Base-by-base conservation (phyloP, 2,113 vertebrate genomes). In the Shinisaurus crocodilurus region DNA sequence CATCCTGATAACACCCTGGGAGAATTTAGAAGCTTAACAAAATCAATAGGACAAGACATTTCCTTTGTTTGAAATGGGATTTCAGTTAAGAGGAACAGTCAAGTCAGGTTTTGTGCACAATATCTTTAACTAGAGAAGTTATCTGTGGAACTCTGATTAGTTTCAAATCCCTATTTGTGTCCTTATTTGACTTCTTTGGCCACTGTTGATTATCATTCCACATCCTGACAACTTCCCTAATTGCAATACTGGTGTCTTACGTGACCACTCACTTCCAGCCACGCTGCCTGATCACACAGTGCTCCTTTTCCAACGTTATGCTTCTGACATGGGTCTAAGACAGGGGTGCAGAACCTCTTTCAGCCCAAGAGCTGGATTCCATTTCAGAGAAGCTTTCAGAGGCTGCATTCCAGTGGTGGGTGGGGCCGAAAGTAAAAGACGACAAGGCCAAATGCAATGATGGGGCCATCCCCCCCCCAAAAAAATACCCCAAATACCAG, bases 41-140 rank as follows among this genome's bases (percentile, higher is more conserved):
- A 93, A 95, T 94, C 92, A 93, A 93, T 93, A 94, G n/a, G 63
- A 87, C 65, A 79, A 89, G 94, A 88, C 84, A 91, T 91, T 83
- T 69, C 63, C 45, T 76, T 74, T 79, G 5, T 86, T 91, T 79
- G 87, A 92, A 90, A 91, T 65, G 82, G 88, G 70, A 87, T 94
- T 93, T 90, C 93, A 94, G 92, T 95, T 95, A 93, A 94, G 81
- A n/a, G 85, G 79, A 86, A 86, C 3, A 90, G 54, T 83, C 85
- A 79, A 95, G 87, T 34, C 80, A 88, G 90, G 82, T 92, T 93
- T 48, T 93, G 57, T 40, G 57, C 25, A 88, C 10, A 37, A 13
- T 83, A 72, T 88, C 83, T 63, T 40, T 89, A 40, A 86, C 16
- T 90, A 25, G 88, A 86, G 60, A 84, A 29, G 75, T 60, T 90